Evolutionary conservation across 2,888 invertebrate genomes (phyloP), one percentile per base, ranked within the genome.

Genomic region (Dione juno): DNA sequence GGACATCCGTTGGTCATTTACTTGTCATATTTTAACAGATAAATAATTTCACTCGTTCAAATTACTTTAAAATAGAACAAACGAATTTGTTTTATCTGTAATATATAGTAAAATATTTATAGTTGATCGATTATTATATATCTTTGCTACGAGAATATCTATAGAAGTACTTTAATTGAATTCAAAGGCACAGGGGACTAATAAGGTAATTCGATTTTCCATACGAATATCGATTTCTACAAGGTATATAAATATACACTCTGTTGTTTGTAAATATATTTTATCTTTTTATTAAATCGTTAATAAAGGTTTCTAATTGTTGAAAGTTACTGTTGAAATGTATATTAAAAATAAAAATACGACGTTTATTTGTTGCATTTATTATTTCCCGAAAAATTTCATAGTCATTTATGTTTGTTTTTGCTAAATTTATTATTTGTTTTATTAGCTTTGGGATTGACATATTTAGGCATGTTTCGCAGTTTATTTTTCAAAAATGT

Each of bases 1-100:
- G 74, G 76, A 77, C 75, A 77, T 71, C 75, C 73, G 35, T 63
- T 66, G 69, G 63, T 69, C 69, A 28, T 41, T 19, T 43, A 45
- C 28, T 16, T n/a, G 10, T 11, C 28, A 45, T n/a, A 45, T 14
- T 45, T 45, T 6, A 3, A 61, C 28, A 61, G 28, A 45, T 59
- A 43, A 59, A 28, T 13, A 54, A 37, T 19, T 37, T 16, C 14
- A 45, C 7, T 35, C 5, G 3, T 66, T 35, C 10, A n/a, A 37
- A 45, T 65, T 13, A 53, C 19, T 50, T 21, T 19, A 21, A 19
- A 50, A 50, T 50, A 50, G 19, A 1, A 11, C n/a, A 7, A 35
- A n/a, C n/a, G 28, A 53, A 53, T 54, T 8, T n/a, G 14, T n/a
- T n/a, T n/a, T n/a, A n/a, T n/a, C n/a, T n/a, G n/a, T n/a, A 50